Base-by-base conservation (phyloP, 2,113 vertebrate species). In the Candoia aspera region DNA sequence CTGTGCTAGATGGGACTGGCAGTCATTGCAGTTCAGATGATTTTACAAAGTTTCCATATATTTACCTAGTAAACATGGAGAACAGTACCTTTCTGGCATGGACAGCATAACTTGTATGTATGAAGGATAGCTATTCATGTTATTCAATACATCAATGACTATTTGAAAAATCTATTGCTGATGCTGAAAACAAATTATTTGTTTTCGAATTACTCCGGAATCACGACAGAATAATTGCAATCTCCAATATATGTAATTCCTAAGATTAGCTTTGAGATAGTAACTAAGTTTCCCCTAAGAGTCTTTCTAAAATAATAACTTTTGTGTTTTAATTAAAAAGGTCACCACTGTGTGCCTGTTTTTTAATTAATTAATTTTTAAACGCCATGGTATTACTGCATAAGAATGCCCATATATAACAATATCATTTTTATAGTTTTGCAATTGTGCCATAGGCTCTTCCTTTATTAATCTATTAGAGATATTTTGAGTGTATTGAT, bases 251-350 rank as follows among this genome's bases (percentile, higher is more conserved):
- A 37, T 91, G 37, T 21, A 15, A 11, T 29, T 24, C 19, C 46
- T 37, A 83, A 60, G 21, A 58, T 90, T 89, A 87, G 23, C 29
- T 60, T 79, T 79, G 64, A 88, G 19, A 57, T 46, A 55, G 3
- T 23, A 9, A 55, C 37, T 86, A 23, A 12, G 29, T 79, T 42
- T 33, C 21, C 87, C 33, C 21, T 46, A 42, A 90, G 64, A 92
- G 84, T 79, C 68, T 86, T 21, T 11, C 0, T 17, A 12, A 53
- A 55, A 6, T 53, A 53, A 53, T 49, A 23, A 58, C 12, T 88
- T 53, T 91, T 37, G 53, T 9, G 87, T 93, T 92, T 91, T 92
- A 90, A 94, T 90, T 89, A 90, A 17, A 94, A 8, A 13, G 9
- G 21, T 79, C 37, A 79, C 73, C 73, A 37, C 33, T 79, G 8